phyloP scores from a whole-genome alignment of 2,888 invertebrate species.

The Drosophila helvetica region DNA sequence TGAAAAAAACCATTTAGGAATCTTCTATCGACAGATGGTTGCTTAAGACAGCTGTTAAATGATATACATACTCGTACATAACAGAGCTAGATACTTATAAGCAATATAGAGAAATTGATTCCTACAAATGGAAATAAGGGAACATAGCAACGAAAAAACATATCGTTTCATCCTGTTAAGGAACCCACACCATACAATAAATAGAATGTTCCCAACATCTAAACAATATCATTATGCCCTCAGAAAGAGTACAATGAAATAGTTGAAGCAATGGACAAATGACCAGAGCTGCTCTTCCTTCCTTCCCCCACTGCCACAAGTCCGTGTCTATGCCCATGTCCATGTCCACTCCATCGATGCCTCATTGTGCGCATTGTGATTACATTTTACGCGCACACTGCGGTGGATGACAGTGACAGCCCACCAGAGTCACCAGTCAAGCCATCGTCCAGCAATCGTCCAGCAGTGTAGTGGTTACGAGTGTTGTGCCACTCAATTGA shows the following conservation, averaged over 20 bases:
- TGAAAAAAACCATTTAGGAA: neutral
- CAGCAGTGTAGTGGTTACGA: constrained; percentile 4
- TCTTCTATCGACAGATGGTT: neutral
- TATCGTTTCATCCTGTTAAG: neutral
- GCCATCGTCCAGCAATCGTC: neutral
- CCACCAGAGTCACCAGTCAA: neutral
- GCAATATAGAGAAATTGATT: neutral
- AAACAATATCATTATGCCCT: neutral
- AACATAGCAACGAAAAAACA: no score
- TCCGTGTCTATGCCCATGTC: neutral
- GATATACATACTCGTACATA: no score
- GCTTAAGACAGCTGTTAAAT: neutral
- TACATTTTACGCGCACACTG: constrained; percentile 41
- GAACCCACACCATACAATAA: neutral
- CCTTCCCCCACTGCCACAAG: neutral
- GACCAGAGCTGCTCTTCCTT: constrained; percentile 2
- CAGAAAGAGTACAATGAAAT: constrained; percentile 19
- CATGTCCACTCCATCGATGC: constrained; percentile 17
- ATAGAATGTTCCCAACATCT: neutral
- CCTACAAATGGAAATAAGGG: no score
- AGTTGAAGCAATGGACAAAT: constrained; percentile 31
- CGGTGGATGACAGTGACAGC: constrained; percentile 46
- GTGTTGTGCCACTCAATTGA: constrained; percentile 76
- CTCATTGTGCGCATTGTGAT: constrained; percentile 37
- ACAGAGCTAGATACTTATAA: neutral